Evolutionary conservation across 2,113 vertebrate species (phyloP), one percentile per base, ranked within the genome.

Genomic region (Chrysochloris asiatica): DNA sequence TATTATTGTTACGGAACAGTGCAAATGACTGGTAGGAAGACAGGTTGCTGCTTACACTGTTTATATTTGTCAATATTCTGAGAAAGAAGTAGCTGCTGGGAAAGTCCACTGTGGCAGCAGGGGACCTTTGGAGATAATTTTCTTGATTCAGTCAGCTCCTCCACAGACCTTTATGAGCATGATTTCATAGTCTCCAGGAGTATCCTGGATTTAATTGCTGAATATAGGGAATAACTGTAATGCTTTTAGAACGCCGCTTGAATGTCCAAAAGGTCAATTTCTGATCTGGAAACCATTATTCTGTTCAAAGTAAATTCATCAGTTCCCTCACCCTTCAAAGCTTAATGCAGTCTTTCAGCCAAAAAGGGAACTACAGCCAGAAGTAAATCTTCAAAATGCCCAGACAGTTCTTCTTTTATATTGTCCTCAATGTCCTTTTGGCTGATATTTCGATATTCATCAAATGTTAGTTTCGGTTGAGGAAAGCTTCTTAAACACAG

Each of bases 191-290:
- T 96, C 52, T 65, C 96, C 96, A 43, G 91, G 71, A 80, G 82
- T 86, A 33, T 97, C 97, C 1, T n/a, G n/a, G 97, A 96, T 97
- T 98, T 94, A 83, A 99, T 97, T 63, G 96, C 96, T 36, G 98
- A 97, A 89, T 98, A 94, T 14, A 99, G 97, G 2, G 98, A 98
- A 41, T 38, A 78, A 69, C 98, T 98, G 92, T 96, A 98, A 43
- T 97, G 94, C 91, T 98, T 99, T 96, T 98, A 98, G 92, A 98
- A 99, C 94, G 98, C 98, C 0, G 95, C 94, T 96, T 96, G 98
- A 95, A 99, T 98, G 95, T 99, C 98, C 97, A 98, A 24, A 94
- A 99, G 95, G 94, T 99, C 99, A 0, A 98, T 95, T 96, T 99
- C 99, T 6, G 98, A 98, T 78, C 99, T 98, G 91, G 98, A 97